A percentile compares a stretch with the other conserved stretches of the same genome.
phyloP scores from a whole-genome alignment of 2,113 vertebrate genomes.

The Cynopterus brachyotis region DNA sequence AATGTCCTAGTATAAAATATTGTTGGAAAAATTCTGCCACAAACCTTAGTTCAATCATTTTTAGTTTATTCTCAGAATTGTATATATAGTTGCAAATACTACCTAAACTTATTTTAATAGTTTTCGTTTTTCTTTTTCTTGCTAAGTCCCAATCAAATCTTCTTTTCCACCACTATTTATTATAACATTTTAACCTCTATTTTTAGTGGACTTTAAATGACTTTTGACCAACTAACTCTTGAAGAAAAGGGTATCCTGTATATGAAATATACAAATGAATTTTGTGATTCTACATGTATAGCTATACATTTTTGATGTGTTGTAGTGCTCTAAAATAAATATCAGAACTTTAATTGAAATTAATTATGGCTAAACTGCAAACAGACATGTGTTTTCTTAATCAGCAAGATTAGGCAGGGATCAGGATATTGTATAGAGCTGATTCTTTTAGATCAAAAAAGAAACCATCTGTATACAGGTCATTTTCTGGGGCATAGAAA shows the following conservation, averaged over 20 bases:
- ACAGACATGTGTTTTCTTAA: neutral
- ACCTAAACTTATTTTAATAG: neutral
- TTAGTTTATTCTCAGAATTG: neutral
- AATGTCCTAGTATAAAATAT: neutral
- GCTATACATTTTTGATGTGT: neutral
- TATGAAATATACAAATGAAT: neutral
- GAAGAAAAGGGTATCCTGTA: neutral
- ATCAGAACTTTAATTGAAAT: constrained; percentile 3
- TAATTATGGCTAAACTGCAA: constrained; percentile 25
- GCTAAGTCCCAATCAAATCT: neutral
- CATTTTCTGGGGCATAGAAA: neutral
- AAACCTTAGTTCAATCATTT: neutral
- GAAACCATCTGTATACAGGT: neutral
- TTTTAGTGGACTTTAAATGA: neutral
- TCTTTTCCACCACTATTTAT: neutral
- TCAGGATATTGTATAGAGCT: neutral
- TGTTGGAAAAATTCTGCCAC: constrained; percentile 8
- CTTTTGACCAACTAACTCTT: neutral
- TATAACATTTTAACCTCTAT: neutral
- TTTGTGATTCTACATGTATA: neutral
- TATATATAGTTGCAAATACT: neutral
- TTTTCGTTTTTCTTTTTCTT: constrained; percentile 18
- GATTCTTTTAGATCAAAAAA: constrained; percentile 12
- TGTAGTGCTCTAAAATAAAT: neutral
- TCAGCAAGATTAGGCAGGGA: neutral